Conservation (phyloP, 2,797 vertebrate genomes). For the Alcedo quadribrachys region DNA sequence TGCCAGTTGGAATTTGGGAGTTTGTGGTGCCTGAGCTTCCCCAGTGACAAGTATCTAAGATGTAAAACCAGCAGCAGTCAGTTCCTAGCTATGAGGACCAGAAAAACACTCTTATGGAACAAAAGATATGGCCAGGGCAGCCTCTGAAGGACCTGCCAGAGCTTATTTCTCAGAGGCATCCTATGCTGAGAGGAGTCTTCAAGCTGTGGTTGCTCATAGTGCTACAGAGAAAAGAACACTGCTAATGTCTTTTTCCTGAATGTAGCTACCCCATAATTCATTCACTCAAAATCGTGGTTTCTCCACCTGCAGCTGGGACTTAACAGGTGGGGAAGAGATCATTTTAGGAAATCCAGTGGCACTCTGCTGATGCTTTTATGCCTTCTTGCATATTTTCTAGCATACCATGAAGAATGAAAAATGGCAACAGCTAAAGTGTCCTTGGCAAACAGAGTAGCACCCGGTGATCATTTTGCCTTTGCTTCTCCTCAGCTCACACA, state of each 20-base stretch:
- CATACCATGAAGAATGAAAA: not conserved
- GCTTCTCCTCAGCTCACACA: not conserved
- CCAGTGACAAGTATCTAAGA: not conserved
- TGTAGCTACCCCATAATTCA: not conserved
- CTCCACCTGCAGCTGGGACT: conserved; percentile 7
- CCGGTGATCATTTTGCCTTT: conserved; percentile 42
- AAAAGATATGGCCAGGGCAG: not conserved
- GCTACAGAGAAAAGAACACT: not conserved
- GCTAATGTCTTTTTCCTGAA: not conserved
- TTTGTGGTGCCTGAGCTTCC: not conserved
- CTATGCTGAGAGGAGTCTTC: not conserved
- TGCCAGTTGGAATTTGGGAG: not conserved
- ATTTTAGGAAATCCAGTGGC: not conserved
- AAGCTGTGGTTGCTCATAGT: not conserved
- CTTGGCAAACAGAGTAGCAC: conserved; percentile 29
- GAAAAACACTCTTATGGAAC: not conserved
- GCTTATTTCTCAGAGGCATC: not conserved
- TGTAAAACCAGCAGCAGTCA: not conserved
- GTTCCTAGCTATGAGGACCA: not conserved
- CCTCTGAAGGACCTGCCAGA: not conserved
- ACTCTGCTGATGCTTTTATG: not conserved
- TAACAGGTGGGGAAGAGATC: not conserved
- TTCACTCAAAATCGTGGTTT: not conserved
- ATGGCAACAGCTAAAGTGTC: not conserved
- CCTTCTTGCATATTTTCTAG: not conserved